Conservation (phyloP, 2,797 vertebrate genomes). For the Scolopax rusticola region DNA sequence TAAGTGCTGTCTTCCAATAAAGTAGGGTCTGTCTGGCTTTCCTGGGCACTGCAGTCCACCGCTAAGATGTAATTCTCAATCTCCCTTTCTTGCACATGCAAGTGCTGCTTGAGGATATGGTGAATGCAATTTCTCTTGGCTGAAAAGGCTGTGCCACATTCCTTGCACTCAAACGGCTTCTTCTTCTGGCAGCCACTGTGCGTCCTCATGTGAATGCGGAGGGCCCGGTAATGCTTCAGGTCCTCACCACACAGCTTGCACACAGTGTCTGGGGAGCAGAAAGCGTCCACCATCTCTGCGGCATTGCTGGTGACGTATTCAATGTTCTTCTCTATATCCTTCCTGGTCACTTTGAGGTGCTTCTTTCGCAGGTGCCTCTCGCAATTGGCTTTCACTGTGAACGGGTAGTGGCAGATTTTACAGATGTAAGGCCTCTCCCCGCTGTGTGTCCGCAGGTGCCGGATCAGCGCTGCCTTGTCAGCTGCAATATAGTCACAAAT, state of each 20-base stretch:
- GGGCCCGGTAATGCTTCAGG: constrained; percentile 90
- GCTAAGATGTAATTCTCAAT: constrained; percentile 91
- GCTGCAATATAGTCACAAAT: constrained; percentile 96
- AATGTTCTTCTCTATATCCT: constrained; percentile 97
- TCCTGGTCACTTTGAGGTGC: constrained; percentile 94
- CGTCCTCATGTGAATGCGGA: constrained; percentile 94
- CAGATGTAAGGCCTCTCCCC: constrained; percentile 97
- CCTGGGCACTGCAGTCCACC: constrained; percentile 72
- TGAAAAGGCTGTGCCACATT: constrained; percentile 91
- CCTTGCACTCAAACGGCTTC: constrained; percentile 94
- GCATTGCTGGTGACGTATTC: constrained; percentile 90
- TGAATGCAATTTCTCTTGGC: constrained; percentile 96
- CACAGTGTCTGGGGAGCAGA: constrained; percentile 84
- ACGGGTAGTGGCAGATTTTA: constrained; percentile 96
- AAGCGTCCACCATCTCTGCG: constrained; percentile 84
- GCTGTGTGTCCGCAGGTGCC: constrained; percentile 94
- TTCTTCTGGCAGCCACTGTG: constrained; percentile 92
- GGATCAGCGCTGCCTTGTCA: constrained; percentile 95
- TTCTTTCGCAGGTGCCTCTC: constrained; percentile 98
- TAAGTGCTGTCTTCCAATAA: constrained; percentile 74
- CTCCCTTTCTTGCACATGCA: constrained; percentile 91
- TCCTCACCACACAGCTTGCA: constrained; percentile 93
- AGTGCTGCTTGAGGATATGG: constrained; percentile 95
- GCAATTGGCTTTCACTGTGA: constrained; percentile 98
- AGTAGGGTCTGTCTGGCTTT: constrained; percentile 60